Conservation (phyloP, 2,113 vertebrate genomes). For the Nestor notabilis region DNA sequence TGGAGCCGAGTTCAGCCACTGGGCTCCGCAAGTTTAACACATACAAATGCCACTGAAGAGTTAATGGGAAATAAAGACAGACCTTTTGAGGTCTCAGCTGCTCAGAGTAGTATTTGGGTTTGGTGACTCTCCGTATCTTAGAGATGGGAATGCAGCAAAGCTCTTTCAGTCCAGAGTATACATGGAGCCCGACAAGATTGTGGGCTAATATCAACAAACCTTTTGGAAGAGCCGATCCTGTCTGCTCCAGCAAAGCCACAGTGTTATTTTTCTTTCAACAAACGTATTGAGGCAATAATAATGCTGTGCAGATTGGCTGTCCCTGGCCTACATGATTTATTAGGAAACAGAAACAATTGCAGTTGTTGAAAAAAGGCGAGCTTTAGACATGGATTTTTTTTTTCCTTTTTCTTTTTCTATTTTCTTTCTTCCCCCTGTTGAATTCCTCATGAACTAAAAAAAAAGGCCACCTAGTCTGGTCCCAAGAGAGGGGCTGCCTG, state of each 20-base stretch:
- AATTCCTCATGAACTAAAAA: slow-evolving; percentile 24
- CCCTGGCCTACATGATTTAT: slow-evolving; percentile 60
- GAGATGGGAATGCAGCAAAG: slow-evolving; percentile 67
- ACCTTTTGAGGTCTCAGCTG: slow-evolving; percentile 61
- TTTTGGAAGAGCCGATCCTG: slow-evolving; percentile 65
- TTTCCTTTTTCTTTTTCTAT: background rate
- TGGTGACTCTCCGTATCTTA: slow-evolving; percentile 63
- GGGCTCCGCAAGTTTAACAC: background rate
- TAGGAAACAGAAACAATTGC: slow-evolving; percentile 64
- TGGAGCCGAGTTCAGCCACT: background rate
- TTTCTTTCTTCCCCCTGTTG: background rate
- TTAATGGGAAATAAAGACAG: slow-evolving; percentile 59
- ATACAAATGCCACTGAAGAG: background rate
- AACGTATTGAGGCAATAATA: slow-evolving; percentile 66
- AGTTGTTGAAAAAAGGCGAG: background rate
- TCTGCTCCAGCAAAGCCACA: slow-evolving; percentile 52
- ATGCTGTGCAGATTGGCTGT: slow-evolving; percentile 50
- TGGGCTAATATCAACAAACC: slow-evolving; percentile 70
- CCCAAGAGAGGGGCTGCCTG: slow-evolving; percentile 36
- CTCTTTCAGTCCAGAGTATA: slow-evolving; percentile 61
- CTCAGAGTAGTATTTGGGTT: slow-evolving; percentile 64
- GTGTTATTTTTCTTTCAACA: slow-evolving; percentile 70
- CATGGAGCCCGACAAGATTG: slow-evolving; percentile 52
- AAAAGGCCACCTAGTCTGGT: slow-evolving; percentile 52
- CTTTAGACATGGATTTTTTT: background rate